phyloP scores from a whole-genome alignment of 2,888 invertebrate species.

The Drosophila helvetica region DNA sequence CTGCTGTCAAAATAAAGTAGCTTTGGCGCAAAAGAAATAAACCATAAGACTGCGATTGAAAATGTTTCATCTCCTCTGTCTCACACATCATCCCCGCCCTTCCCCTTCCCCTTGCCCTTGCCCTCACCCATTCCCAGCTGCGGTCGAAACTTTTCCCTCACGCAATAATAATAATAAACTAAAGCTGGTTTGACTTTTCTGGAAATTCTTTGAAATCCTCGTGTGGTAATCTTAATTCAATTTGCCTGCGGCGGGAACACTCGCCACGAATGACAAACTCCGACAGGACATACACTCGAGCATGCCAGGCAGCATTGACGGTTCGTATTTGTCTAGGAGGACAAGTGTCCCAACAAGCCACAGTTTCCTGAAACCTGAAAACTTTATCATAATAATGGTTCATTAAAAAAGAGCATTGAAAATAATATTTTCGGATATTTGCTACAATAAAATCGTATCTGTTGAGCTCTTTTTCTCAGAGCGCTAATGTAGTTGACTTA shows the following conservation, averaged over 20 bases:
- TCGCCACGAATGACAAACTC: conserved; percentile 31
- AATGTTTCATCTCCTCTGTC: conserved; percentile 39
- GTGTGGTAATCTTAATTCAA: conserved; percentile 78
- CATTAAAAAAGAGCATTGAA: not conserved
- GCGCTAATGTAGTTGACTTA: not conserved
- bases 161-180: conserved; percentile 78
- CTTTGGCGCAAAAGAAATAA: conserved; percentile 73
- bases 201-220: conserved; percentile 76
- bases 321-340: conserved; percentile 2
- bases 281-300: conserved; percentile 4
- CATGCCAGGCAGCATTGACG: conserved; percentile 1
- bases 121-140: not conserved
- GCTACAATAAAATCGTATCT: not conserved
- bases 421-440: not conserved
- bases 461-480: not conserved
- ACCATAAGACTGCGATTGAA: conserved; percentile 74
- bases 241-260: conserved; percentile 57
- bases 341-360: not conserved
- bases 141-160: conserved; percentile 48
- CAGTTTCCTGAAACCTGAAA: conserved; percentile 16
- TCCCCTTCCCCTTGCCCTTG: not conserved
- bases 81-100: not conserved
- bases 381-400: conserved; percentile 20
- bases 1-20: conserved; percentile 81
- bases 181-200: conserved; percentile 78